Conservation (phyloP, 2,113 vertebrate genomes). For the Emydocephalus ijimae region DNA sequence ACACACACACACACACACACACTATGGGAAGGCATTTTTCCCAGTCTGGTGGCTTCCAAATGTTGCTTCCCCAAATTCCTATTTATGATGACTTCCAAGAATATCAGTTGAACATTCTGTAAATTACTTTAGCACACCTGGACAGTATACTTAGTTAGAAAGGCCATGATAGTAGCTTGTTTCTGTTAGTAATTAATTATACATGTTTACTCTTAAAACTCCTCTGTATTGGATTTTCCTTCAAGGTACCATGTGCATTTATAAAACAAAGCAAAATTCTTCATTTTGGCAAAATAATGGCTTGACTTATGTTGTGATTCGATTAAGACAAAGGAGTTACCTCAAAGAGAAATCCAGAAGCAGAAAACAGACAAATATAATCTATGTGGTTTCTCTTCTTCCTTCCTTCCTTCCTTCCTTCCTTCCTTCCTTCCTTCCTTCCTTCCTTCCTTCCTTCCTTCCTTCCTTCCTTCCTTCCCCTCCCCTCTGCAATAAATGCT, state of each 20-base stretch:
- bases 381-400: neutral
- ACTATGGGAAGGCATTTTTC: neutral
- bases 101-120: neutral
- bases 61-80: neutral
- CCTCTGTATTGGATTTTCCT: neutral
- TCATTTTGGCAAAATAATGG: neutral
- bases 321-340: neutral
- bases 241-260: neutral
- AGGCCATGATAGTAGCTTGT: neutral
- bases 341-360: neutral
- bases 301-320: neutral
- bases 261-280: neutral
- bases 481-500: neutral
- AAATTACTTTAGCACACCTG: neutral
- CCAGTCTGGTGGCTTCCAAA: neutral
- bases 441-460: neutral
- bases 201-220: neutral
- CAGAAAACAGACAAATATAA: neutral
- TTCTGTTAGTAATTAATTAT: neutral
- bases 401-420: too few species aligned
- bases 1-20: neutral
- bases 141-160: neutral
- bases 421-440: too few species aligned
- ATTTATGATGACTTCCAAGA: neutral
- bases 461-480: accelerated